Percentiles rank a stretch among this genome's conserved stretches.
These are phyloP conservation scores for Meganola albula DNA, from an alignment of 2,888 invertebrate genomes.

Conservation along the genomic window DNA sequence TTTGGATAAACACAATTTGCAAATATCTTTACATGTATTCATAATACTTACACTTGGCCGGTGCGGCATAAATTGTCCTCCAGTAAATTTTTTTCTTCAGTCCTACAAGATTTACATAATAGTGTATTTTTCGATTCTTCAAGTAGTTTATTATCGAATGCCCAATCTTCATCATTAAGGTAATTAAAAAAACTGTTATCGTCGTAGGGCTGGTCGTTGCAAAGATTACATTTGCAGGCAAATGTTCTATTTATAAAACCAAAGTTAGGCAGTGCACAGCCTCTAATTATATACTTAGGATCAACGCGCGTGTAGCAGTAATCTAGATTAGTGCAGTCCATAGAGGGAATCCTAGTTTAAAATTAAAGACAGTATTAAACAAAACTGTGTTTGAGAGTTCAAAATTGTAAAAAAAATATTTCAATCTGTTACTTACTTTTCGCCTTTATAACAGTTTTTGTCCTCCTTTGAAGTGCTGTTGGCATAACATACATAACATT, in stretches of 20 bases:
- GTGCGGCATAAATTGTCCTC: slow-evolving; percentile 39
- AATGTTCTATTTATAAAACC: slow-evolving; percentile 47
- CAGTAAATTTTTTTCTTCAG: slow-evolving; percentile 35
- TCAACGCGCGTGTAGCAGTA: slow-evolving; percentile 51
- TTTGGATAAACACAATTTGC: too few relatives aligned
- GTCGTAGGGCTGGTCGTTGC: slow-evolving; percentile 53
- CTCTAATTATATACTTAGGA: slow-evolving; percentile 50
- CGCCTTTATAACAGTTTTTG: slow-evolving; percentile 39
- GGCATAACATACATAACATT: slow-evolving; percentile 41
- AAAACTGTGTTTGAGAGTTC: neutral
- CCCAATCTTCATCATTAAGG: slow-evolving; percentile 46
- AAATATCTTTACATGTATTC: too few relatives aligned
- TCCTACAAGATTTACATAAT: slow-evolving; percentile 52
- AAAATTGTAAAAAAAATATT: too few relatives aligned
- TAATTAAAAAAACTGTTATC: slow-evolving; percentile 46
- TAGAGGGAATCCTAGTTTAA: slow-evolving; percentile 24
- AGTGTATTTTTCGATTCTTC: slow-evolving; percentile 36
- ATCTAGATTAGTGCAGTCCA: slow-evolving; percentile 37
- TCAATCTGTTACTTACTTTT: slow-evolving; percentile 39
- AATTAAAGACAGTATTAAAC: too few relatives aligned
- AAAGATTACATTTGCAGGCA: slow-evolving; percentile 58
- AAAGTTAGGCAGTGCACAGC: slow-evolving; percentile 45
- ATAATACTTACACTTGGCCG: slow-evolving; percentile 43
- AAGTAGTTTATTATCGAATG: slow-evolving; percentile 49
- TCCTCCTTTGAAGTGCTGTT: slow-evolving; percentile 24